Conservation (phyloP, 2,113 vertebrate genomes). For the Tyto alba region DNA sequence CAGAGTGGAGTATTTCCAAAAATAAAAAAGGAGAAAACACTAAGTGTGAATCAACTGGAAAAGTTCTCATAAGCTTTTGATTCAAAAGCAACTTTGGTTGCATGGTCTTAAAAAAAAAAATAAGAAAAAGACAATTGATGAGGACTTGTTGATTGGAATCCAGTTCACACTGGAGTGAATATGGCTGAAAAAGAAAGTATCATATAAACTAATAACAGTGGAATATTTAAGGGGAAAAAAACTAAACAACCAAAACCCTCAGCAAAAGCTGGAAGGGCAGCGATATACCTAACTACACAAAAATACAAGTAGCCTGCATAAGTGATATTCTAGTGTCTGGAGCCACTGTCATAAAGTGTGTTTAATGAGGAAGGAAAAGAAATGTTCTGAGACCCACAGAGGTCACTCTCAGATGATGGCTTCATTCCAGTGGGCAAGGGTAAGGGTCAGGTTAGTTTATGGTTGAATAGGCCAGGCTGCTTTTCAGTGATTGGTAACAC, state of each 20-base stretch:
- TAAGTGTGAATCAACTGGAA: not conserved
- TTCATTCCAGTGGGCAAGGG: not conserved
- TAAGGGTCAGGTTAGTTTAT: not conserved
- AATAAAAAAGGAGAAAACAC: not conserved
- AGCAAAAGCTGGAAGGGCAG: not conserved
- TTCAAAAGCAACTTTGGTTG: not conserved
- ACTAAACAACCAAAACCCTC: not conserved
- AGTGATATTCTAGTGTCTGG: not conserved
- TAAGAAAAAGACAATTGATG: not conserved
- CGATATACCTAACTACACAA: not conserved
- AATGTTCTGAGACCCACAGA: not conserved
- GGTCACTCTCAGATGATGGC: not conserved
- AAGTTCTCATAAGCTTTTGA: not conserved
- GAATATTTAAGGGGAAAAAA: not conserved
- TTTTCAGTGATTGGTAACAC: not conserved
- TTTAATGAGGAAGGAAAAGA: not conserved
- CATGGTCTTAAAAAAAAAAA: not conserved
- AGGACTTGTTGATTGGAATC: not conserved
- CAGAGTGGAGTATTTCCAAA: not conserved
- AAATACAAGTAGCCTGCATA: not conserved
- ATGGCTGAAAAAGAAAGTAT: not conserved
- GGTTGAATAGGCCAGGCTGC: not conserved
- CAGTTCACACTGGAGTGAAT: not conserved
- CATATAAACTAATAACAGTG: not conserved
- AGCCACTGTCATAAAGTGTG: not conserved